Evolutionary conservation across 2,113 vertebrate genomes (phyloP), one percentile per base, ranked within the genome.

Genomic region (Formicarius rufipectus): DNA sequence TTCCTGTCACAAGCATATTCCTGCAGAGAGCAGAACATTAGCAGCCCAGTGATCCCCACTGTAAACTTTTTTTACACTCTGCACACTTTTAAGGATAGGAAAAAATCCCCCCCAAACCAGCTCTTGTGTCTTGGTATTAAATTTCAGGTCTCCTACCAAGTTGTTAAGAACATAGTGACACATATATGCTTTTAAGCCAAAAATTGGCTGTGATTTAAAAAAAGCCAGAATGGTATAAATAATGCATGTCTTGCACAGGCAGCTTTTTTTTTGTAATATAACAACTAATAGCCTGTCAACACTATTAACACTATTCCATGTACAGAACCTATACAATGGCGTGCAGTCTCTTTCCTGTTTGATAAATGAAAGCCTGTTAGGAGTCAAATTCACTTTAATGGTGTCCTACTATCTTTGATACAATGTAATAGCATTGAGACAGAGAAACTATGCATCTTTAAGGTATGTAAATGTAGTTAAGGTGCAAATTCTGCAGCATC

Each of bases 401-500:
- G n/a, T 77, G 18, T 66, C 52, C 27, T 59, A 12, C 13, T n/a
- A 73, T 19, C 52, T 67, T 44, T 53, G n/a, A 50, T 73, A 67
- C 2, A 30, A 60, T 4, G 8, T 67, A 27, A 79, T 33, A 6
- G 5, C 73, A 47, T 10, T n/a, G 31, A 72, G 12, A 84, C 21
- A 68, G n/a, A 89, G 62, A 87, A 56, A 14, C 11, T 2, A 44
- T 0, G 2, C 27, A 27, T 40, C 13, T 33, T 60, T n/a, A 62
- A 72, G 10, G 18, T 19, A 6, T 27, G 7, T 35, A 76, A 69
- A 47, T 3, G 6, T 40, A 80, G n/a, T 60, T 84, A 96, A 93
- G 89, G 91, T 88, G 56, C 42, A 96, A 96, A 96, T 69, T 93
- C 64, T 95, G 75, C 35, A 80, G 56, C 59, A 74, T 78, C 63